Percentiles rank a stretch among this genome's conserved stretches.
Evolutionary conservation across 2,888 invertebrate genomes (phyloP).

Genomic region (Sminthurinus aureus): DNA sequence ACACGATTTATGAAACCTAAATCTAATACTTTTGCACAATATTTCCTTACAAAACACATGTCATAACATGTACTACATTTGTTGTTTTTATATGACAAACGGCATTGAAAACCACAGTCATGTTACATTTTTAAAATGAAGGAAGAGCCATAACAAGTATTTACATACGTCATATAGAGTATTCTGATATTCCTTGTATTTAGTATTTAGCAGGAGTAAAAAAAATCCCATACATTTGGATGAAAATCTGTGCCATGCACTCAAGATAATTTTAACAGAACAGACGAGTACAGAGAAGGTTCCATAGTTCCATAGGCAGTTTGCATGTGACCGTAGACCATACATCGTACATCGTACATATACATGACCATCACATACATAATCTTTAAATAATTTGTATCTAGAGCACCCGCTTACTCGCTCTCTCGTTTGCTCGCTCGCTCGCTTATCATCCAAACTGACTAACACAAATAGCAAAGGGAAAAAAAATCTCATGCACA

Average conservation of each 20-base stretch:
- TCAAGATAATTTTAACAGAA: constrained; percentile 14
- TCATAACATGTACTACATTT: neutral
- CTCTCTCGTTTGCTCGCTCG: neutral
- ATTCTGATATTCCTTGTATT: neutral
- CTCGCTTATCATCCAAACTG: constrained; percentile 7
- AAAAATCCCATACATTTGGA: neutral
- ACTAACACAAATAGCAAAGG: constrained; percentile 12
- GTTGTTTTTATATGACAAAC: neutral
- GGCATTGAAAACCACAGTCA: neutral
- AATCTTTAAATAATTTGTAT: constrained; percentile 35
- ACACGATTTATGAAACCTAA: too few relatives aligned
- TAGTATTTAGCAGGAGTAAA: neutral
- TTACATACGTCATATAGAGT: too few relatives aligned
- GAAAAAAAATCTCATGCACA: constrained; percentile 4
- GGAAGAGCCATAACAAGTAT: too few relatives aligned
- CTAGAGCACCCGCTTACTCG: constrained; percentile 26
- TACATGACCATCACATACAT: constrained; percentile 23
- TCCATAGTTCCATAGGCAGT: neutral
- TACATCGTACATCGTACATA: neutral
- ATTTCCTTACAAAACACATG: neutral
- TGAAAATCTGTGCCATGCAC: constrained; percentile 22
- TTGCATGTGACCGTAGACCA: too few relatives aligned
- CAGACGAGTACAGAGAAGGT: neutral
- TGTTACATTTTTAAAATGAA: too few relatives aligned
- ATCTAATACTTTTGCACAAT: neutral